Conservation (phyloP, 1,140 invertebrate species). For the Brevipalpus yothersi region DNA sequence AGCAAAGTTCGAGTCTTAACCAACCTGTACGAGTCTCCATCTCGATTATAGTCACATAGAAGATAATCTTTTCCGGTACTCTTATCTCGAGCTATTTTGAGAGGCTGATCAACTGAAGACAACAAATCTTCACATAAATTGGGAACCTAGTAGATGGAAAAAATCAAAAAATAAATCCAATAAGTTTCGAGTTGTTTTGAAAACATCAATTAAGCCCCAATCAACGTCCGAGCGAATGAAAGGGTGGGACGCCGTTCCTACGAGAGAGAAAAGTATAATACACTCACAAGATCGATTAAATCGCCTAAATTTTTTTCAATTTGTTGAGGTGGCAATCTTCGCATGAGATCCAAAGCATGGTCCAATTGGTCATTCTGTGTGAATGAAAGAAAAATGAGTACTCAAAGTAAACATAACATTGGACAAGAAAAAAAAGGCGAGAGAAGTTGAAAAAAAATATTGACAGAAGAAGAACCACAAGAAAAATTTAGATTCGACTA, state of each 20-base stretch:
- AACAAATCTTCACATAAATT: constrained; percentile 84
- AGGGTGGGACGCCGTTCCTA: too few relatives aligned
- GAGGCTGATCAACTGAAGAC: constrained; percentile 91
- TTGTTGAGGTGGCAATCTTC: constrained; percentile 89
- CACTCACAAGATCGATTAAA: constrained; percentile 48
- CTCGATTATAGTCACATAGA: constrained; percentile 94
- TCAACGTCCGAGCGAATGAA: too few relatives aligned
- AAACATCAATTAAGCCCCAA: neutral
- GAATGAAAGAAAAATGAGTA: neutral
- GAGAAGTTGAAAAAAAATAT: neutral
- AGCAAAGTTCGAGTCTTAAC: neutral
- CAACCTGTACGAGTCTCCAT: constrained; percentile 90
- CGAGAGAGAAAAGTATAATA: neutral
- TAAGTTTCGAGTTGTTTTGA: neutral
- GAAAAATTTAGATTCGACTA: neutral
- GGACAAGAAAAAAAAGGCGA: neutral
- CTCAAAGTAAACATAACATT: neutral
- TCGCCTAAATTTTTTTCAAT: constrained; percentile 96
- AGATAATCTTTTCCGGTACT: constrained; percentile 86
- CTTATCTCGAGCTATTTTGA: constrained; percentile 91
- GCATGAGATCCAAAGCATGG: constrained; percentile 93
- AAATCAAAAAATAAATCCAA: neutral
- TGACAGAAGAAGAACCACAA: neutral
- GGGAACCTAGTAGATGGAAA: constrained; percentile 33
- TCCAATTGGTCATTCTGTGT: constrained; percentile 45